phyloP scores from a whole-genome alignment of 2,113 vertebrate species.

The Microtus pennsylvanicus region DNA sequence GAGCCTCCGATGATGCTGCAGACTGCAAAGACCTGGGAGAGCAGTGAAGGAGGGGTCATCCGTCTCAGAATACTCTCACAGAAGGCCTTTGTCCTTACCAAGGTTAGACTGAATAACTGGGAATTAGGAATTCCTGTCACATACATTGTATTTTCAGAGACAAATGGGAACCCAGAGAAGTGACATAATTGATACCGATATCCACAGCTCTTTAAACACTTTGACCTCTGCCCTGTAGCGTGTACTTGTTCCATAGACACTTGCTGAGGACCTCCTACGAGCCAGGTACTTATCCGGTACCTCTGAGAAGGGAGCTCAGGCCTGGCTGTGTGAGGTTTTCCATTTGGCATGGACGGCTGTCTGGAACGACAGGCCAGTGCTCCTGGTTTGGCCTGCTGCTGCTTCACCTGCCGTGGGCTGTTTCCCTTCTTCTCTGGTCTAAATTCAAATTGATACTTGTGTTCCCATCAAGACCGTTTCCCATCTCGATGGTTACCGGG shows the following conservation, averaged over 20 bases:
- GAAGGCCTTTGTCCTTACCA: background rate
- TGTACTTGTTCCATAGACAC: background rate
- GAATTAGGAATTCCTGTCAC: background rate
- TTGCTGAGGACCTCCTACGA: background rate
- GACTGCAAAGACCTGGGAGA: background rate
- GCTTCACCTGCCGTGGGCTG: background rate
- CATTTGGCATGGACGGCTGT: fast-evolving
- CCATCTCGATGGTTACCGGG: background rate
- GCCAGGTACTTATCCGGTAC: too few relatives aligned
- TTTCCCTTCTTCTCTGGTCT: background rate
- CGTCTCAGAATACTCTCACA: background rate
- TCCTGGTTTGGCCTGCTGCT: background rate
- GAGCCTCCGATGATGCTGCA: background rate
- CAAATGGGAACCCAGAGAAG: background rate
- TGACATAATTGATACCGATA: background rate
- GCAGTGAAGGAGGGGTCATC: background rate
- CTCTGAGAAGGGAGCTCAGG: fast-evolving
- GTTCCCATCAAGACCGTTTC: background rate
- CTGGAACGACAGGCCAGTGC: fast-evolving
- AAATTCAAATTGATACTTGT: background rate
- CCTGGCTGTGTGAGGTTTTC: background rate
- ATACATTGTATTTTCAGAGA: background rate
- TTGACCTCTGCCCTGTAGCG: background rate
- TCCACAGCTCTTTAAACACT: background rate
- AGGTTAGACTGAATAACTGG: background rate